Conservation (phyloP, 1,140 invertebrate genomes). For the Thereuonema tuberculata region DNA sequence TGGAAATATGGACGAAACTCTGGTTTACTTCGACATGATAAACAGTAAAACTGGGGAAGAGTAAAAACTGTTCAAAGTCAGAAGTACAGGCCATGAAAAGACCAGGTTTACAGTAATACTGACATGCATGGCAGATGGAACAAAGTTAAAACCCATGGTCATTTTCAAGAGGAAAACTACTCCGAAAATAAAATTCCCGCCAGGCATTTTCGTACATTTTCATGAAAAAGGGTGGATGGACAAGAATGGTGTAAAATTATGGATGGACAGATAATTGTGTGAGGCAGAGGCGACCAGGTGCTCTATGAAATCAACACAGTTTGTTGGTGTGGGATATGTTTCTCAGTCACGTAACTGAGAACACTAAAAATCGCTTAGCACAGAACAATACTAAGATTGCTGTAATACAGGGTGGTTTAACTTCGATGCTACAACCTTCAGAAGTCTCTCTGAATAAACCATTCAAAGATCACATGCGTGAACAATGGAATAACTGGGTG, state of each 20-base stretch:
- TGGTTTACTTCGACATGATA: not conserved
- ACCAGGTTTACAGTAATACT: not conserved
- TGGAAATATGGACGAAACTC: not conserved
- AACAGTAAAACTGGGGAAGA: not conserved
- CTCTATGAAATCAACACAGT: not conserved
- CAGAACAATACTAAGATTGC: not conserved
- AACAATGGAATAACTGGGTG: no score
- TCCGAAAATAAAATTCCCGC: not conserved
- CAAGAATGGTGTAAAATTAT: not conserved
- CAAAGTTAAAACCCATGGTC: not conserved
- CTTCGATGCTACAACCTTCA: slow-evolving; percentile 16
- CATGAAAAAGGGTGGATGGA: not conserved
- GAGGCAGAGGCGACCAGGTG: not conserved
- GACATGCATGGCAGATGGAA: not conserved
- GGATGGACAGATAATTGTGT: not conserved
- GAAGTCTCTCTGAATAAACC: slow-evolving; percentile 17
- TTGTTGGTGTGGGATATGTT: not conserved
- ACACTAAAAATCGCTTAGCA: not conserved
- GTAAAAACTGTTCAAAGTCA: not conserved
- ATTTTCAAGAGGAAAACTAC: not conserved
- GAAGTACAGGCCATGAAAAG: not conserved
- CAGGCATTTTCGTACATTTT: not conserved
- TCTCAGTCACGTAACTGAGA: not conserved
- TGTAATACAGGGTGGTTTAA: slow-evolving; percentile 14
- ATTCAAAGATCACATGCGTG: slow-evolving; percentile 16